Base-by-base conservation (phyloP, 2,888 invertebrate genomes). In the Julus scanicus region DNA sequence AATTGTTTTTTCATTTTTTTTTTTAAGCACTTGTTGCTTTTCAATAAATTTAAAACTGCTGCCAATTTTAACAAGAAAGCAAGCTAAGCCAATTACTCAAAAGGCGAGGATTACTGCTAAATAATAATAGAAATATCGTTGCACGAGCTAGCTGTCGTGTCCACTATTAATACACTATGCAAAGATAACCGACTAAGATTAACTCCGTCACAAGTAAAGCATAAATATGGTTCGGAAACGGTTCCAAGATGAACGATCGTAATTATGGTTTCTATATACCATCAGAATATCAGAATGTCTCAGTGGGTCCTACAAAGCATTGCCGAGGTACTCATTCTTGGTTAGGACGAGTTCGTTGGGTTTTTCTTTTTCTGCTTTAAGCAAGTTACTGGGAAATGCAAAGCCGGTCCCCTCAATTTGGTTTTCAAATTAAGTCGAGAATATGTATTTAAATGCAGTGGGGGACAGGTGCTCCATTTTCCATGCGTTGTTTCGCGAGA, bases 381-480 rank as follows among this genome's bases (percentile, higher is more conserved):
- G n/a, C 63, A 63, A 63, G 63, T 63, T 63, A 6, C 63, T 63
- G 4, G 63, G n/a, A n/a, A 20, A 63, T 63, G 6, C n/a, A 63
- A 63, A 63, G 13, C 63, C 63, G 6, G 53, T 53, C 53, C 53
- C 53, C 53, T 11, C n/a, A 63, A 63, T 63, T 63, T 63, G 63
- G 63, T 63, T n/a, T 63, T 63, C 63, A 63, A 63, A 63, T 63
- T 63, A n/a, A 63, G 20, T 9, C 9, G 53, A 15, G 53, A 11
- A 53, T 53, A 53, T 53, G 15, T 53, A 53, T 53, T 53, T 15
- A 53, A 17, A 53, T 53, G 53, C 53, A 53, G 63, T n/a, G 63
- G 63, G 63, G 63, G 63, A 20, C 63, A 63, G 63, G 63, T 63
- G 63, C 63, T 63, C 63, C 63, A 63, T 63, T 63, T 63, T 63